These are phyloP conservation scores for Dasypolia templi DNA, from an alignment of 2,888 invertebrate species.

Conservation along the genomic window DNA sequence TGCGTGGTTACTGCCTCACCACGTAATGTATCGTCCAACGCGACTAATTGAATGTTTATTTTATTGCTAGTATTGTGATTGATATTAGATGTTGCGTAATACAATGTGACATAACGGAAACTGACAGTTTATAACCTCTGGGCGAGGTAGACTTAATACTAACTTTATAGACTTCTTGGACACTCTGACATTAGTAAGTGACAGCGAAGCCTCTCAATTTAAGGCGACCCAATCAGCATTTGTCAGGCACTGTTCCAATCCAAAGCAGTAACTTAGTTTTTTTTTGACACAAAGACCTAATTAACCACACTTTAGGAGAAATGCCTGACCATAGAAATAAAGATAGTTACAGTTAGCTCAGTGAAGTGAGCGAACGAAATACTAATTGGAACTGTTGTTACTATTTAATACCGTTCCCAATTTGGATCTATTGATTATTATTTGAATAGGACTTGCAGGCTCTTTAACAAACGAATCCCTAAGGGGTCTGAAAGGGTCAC, in stretches of 20 bases:
- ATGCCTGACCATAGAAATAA: constrained; percentile 8
- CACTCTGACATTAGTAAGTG: background rate
- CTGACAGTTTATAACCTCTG: constrained; percentile 15
- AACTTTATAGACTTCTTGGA: background rate
- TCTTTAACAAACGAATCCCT: constrained; percentile 50
- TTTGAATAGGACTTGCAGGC: constrained; percentile 55
- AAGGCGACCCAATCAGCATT: constrained; percentile 45
- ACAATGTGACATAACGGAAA: constrained; percentile 39
- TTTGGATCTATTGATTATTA: constrained; percentile 53
- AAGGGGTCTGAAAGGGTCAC: constrained; percentile 36
- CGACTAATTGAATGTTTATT: constrained; percentile 53
- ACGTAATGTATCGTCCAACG: constrained; percentile 36
- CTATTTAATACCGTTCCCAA: constrained; percentile 42
- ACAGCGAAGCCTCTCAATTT: constrained; percentile 22
- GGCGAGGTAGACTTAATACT: background rate
- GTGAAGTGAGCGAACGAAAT: constrained; percentile 35
- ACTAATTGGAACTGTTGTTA: constrained; percentile 44
- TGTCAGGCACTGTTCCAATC: constrained; percentile 44
- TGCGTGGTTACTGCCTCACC: constrained; percentile 36
- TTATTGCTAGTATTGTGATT: constrained; percentile 62
- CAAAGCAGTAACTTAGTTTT: constrained; percentile 19
- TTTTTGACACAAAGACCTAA: constrained; percentile 36
- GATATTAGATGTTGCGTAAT: constrained; percentile 50
- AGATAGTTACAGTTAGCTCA: constrained; percentile 15
- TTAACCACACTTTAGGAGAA: constrained; percentile 18